phyloP scores from a whole-genome alignment of 2,113 vertebrate species.

The Pelvicachromis taeniatus region DNA sequence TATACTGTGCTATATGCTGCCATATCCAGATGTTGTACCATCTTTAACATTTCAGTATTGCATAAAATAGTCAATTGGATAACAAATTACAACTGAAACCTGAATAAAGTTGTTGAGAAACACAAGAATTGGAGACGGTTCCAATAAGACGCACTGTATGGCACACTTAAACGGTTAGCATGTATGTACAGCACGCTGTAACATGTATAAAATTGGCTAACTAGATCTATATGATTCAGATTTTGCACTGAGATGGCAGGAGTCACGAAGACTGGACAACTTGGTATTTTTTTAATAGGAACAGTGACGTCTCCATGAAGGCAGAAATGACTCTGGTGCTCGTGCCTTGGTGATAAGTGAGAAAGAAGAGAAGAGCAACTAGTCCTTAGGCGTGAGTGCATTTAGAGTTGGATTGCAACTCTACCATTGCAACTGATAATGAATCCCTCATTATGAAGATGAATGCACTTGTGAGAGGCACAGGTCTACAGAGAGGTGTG shows the following conservation, averaged over 20 bases:
- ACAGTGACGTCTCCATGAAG: neutral
- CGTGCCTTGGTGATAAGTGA: neutral
- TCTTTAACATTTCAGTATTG: neutral
- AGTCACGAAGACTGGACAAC: neutral
- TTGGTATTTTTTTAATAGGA: neutral
- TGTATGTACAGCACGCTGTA: neutral
- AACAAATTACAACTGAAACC: rapidly evolving
- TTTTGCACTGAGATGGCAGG: neutral
- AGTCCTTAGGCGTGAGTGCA: neutral
- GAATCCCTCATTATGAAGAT: neutral
- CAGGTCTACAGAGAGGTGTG: neutral
- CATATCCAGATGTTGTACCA: neutral
- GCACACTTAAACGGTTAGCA: too few relatives aligned
- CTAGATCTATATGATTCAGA: neutral
- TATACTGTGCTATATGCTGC: neutral
- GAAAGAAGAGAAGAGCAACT: neutral
- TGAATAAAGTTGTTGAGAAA: neutral
- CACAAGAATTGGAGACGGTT: neutral
- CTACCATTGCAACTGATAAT: neutral
- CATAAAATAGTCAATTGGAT: neutral
- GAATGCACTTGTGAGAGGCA: neutral
- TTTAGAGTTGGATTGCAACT: neutral
- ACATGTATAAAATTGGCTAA: neutral
- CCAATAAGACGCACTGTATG: neutral
- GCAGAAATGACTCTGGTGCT: neutral